These are phyloP conservation scores for Arge pagana DNA, from an alignment of 2,888 invertebrate species.

Conservation along the genomic window DNA sequence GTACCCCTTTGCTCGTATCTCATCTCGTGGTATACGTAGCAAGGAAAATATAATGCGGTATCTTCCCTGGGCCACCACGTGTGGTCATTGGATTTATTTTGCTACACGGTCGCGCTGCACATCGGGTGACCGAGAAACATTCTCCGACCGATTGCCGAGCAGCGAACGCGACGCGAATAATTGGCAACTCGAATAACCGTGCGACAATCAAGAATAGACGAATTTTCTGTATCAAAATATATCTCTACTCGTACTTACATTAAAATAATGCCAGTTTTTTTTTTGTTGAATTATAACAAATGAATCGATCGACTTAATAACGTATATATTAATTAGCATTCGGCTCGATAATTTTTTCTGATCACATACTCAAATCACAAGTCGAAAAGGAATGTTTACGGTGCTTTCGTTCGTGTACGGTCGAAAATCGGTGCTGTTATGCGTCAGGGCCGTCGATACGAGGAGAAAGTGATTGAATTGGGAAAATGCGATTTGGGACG, in stretches of 20 bases:
- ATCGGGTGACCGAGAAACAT: slow-evolving; percentile 4
- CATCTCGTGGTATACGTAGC: no score
- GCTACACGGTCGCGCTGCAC: neutral
- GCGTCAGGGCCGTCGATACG: neutral
- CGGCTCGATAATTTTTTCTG: no score
- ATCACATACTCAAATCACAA: no score
- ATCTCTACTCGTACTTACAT: no score
- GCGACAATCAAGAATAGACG: neutral
- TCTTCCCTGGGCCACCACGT: no score
- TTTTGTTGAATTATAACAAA: no score
- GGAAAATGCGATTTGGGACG: neutral
- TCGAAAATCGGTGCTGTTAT: neutral
- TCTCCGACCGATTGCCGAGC: slow-evolving; percentile 2
- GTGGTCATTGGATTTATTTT: slow-evolving; percentile 19
- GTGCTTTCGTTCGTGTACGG: neutral
- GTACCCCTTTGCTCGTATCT: no score
- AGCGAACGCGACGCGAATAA: neutral
- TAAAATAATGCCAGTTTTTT: no score
- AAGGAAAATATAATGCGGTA: no score
- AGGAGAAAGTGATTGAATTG: neutral
- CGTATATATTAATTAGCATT: no score
- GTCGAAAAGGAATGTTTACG: neutral
- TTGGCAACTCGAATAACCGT: neutral
- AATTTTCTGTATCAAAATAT: no score
- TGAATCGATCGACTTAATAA: no score